Evolutionary conservation across 2,888 invertebrate species (phyloP).

Genomic region (Cantharis flavilabris): DNA sequence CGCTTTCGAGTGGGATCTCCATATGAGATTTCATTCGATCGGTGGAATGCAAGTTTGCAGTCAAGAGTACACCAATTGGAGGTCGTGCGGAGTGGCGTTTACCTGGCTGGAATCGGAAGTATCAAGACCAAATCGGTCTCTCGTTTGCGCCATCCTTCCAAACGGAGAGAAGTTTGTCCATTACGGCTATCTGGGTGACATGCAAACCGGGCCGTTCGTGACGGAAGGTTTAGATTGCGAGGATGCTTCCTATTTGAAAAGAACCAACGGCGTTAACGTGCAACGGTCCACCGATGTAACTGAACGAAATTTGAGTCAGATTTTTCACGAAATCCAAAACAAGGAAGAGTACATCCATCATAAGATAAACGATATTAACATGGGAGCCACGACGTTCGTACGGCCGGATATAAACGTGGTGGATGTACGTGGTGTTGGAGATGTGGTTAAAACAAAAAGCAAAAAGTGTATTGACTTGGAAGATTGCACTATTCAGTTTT

Average conservation of each 20-base stretch:
- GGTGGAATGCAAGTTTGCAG: slow-evolving; percentile 66
- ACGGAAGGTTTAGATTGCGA: slow-evolving; percentile 75
- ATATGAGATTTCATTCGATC: slow-evolving; percentile 75
- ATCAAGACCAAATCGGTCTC: slow-evolving; percentile 77
- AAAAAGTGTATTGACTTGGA: slow-evolving; percentile 59
- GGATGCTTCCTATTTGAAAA: slow-evolving; percentile 70
- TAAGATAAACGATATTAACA: slow-evolving; percentile 43
- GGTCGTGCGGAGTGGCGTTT: slow-evolving; percentile 83
- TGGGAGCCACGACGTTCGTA: slow-evolving; percentile 48
- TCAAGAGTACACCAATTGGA: slow-evolving; percentile 82
- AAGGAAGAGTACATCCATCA: slow-evolving; percentile 59
- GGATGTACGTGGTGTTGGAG: slow-evolving; percentile 49
- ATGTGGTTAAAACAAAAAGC: slow-evolving; percentile 34
- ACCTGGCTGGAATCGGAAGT: slow-evolving; percentile 86
- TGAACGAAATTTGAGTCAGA: slow-evolving; percentile 72
- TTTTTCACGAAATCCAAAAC: slow-evolving; percentile 70
- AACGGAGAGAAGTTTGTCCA: slow-evolving; percentile 71
- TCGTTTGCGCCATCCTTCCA: slow-evolving; percentile 60
- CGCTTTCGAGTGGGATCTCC: slow-evolving; percentile 90
- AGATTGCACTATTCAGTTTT: slow-evolving; percentile 65
- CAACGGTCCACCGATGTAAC: slow-evolving; percentile 75
- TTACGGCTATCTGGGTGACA: slow-evolving; percentile 82
- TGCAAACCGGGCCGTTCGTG: slow-evolving; percentile 81
- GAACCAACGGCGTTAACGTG: slow-evolving; percentile 66
- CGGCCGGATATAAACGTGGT: slow-evolving; percentile 49